Evolutionary conservation across 2,113 vertebrate genomes (phyloP), one percentile per base, ranked within the genome.

Genomic region (Coturnix japonica): DNA sequence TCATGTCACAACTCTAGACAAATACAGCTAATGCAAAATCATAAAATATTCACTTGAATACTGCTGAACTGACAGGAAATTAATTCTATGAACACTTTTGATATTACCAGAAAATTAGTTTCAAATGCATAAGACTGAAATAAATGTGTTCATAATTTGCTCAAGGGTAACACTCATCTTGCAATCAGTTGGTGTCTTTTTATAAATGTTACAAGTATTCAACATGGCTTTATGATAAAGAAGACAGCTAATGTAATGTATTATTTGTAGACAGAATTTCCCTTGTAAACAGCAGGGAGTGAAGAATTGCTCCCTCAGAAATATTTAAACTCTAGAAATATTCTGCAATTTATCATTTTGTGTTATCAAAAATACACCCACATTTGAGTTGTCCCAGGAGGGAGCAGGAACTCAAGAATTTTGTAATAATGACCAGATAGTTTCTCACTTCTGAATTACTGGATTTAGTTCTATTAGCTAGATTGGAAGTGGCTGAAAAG

Each of bases 31-130:
- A 99, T 99, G 98, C 97, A 98, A 98, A 98, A 98, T 98, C 98
- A 99, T 99, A 96, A 99, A 99, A 99, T 99, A 99, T 99, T 99
- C 98, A 99, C 98, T 97, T 96, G 96, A 98, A 98, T 98, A 98
- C 98, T 97, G 98, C 97, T 97, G 97, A 98, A 98, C 98, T 98
- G 98, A 98, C 98, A 98, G 98, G 98, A 98, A 98, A 97, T 98
- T 98, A 98, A 98, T 98, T 98, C 97, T 98, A 98, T 96, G 98
- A 98, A 98, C 97, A 98, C 97, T 98, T 98, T 98, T 98, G 97
- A 98, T 98, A 98, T 97, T 97, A 98, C 97, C 95, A 98, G 98
- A 98, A 98, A 98, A 98, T 98, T 98, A 98, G 98, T 98, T 98
- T 98, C 97, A 98, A 98, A 98, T 1, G 94, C 97, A 96, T 96